Evolutionary conservation across 2,797 vertebrate species (phyloP), one percentile per base, ranked within the genome.

Genomic region (Catharus ustulatus): DNA sequence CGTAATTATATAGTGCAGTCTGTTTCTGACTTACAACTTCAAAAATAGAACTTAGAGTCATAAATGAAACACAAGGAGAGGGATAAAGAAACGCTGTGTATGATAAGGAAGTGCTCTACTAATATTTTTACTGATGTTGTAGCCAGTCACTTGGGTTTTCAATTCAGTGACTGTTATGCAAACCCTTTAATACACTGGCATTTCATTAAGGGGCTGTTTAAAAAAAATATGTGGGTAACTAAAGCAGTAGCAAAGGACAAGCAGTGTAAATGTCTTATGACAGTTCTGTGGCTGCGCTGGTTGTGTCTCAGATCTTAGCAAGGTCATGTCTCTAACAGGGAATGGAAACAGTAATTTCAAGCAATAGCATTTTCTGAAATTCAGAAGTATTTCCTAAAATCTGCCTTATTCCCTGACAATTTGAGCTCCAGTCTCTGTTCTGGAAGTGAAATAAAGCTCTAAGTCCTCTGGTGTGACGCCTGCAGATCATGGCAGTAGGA

Each of bases 11-110:
- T 62, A 90, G 80, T 93, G 63, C 59, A 5, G 51, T 84, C 89
- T 93, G 52, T 92, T 96, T 96, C 62, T 95, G 83, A 84, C 87
- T 91, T 93, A 58, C 36, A 89, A 67, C 38, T 67, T 84, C 89
- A 76, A 71, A 93, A 90, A 67, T 71, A 88, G 85, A 88, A 76
- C 61, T 86, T 48, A 71, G 42, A 79, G 34, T 94, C 30, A 45
- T 69, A 94, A 91, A 93, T 54, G 59, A 73, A 88, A 36, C 6
- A 11, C 30, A 42, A 55, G 20, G 66, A 87, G 27, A 58, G 48
- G 51, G 26, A 48, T 77, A 61, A 75, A 74, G 63, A 52, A 43
- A 32, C 0, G 0, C 45, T 5, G 2, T 77, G 10, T 78, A 34
- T 58, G 67, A 87, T 86, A 80, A 91, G 46, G 43, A 87, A 34